Percentiles rank a stretch among this genome's conserved stretches.
Conservation (phyloP, 2,888 invertebrate species). For the Nomada flava region DNA sequence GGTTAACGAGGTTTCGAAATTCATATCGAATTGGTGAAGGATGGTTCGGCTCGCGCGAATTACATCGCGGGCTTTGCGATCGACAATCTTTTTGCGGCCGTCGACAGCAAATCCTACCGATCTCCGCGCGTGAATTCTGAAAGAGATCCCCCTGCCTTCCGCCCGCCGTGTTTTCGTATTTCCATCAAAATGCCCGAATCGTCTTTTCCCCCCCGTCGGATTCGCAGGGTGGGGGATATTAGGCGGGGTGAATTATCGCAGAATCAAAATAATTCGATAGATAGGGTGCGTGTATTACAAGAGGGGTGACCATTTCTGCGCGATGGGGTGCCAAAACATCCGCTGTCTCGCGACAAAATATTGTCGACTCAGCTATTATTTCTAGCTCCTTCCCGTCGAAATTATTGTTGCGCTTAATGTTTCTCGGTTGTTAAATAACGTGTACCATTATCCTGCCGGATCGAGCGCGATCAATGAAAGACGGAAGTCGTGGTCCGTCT, state of each 20-base stretch:
- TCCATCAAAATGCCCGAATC: slow-evolving; percentile 71
- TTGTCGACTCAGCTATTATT: slow-evolving; percentile 58
- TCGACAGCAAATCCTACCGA: slow-evolving; percentile 52
- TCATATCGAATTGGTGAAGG: background rate
- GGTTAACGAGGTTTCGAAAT: background rate
- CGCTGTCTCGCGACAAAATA: slow-evolving; percentile 64
- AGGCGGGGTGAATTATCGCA: slow-evolving; percentile 81
- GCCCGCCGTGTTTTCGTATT: slow-evolving; percentile 64
- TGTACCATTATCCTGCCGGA: background rate
- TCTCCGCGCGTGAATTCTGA: slow-evolving; percentile 49
- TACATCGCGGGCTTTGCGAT: background rate
- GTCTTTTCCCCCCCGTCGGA: slow-evolving; percentile 52
- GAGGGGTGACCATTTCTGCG: slow-evolving; percentile 73
- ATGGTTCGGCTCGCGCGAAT: background rate
- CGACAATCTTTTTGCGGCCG: slow-evolving; percentile 5
- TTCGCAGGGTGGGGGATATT: slow-evolving; percentile 70
- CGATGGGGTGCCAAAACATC: slow-evolving; percentile 76
- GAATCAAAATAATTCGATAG: slow-evolving; percentile 84
- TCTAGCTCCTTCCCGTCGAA: slow-evolving; percentile 21
- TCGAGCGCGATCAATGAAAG: background rate
- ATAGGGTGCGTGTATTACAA: slow-evolving; percentile 76
- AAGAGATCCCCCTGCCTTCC: slow-evolving; percentile 27
- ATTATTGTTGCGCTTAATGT: background rate
- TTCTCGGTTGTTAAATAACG: background rate
- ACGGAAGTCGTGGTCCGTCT: background rate